These are phyloP conservation scores for Onychorhynchus coronatus DNA, from an alignment of 2,113 vertebrate genomes.

Conservation along the genomic window DNA sequence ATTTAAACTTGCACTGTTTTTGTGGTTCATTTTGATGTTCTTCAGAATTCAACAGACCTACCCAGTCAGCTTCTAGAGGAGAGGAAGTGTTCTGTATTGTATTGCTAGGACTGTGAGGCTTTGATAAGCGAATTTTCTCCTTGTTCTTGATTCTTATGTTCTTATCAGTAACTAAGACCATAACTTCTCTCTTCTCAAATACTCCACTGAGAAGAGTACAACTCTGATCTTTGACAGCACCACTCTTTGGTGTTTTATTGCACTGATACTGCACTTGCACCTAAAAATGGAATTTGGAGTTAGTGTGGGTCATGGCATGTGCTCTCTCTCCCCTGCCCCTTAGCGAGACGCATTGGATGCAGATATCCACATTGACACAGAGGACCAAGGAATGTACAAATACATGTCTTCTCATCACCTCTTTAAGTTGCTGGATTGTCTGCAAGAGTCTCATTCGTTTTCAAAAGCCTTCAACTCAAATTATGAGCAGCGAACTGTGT, in stretches of 20 bases:
- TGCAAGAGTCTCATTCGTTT: constrained; percentile 94
- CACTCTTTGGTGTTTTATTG: neutral
- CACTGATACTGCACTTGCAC: neutral
- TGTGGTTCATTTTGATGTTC: neutral
- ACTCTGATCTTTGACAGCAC: neutral
- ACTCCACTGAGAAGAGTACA: neutral
- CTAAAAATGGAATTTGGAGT: neutral
- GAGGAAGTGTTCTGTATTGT: neutral
- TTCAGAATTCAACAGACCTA: neutral
- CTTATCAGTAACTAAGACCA: neutral
- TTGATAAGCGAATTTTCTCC: neutral
- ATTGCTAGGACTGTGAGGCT: neutral
- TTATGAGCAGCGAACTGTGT: constrained; percentile 92
- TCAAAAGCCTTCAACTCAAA: constrained; percentile 97
- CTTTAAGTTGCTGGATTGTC: constrained; percentile 93
- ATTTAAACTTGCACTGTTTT: neutral
- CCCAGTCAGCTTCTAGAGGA: neutral
- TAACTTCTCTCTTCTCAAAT: neutral
- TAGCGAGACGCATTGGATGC: constrained; percentile 87
- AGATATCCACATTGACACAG: constrained; percentile 73
- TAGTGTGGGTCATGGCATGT: neutral
- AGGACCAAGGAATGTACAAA: constrained; percentile 92
- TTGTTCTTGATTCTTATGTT: neutral
- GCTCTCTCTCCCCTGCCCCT: neutral
- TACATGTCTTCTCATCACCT: constrained; percentile 91